Conservation (phyloP, 2,888 invertebrate species). For the Chromoteleia sp. region DNA sequence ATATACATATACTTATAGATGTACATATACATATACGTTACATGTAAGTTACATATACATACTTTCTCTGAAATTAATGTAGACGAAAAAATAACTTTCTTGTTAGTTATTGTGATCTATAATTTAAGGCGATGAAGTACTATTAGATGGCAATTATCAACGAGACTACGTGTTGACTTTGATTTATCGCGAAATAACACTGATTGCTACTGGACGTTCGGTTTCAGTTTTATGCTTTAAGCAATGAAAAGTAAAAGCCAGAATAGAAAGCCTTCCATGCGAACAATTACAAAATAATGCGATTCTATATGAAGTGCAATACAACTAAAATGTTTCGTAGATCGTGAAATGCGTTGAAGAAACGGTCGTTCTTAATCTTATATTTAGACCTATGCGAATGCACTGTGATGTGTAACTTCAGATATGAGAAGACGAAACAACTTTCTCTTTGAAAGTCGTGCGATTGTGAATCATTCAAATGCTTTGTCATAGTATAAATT, state of each 20-base stretch:
- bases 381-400: constrained; percentile 40
- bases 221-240: constrained; percentile 44
- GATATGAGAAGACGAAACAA: constrained; percentile 34
- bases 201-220: background rate
- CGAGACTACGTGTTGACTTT: constrained; percentile 15
- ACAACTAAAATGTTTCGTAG: constrained; percentile 29
- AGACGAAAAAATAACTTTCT: constrained; percentile 19
- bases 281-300: constrained; percentile 58
- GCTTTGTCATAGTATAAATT: constrained; percentile 16
- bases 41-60: no score
- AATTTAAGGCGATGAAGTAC: constrained; percentile 2
- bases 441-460: constrained; percentile 61
- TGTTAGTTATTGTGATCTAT: constrained; percentile 6
- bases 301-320: constrained; percentile 29
- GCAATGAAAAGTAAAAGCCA: constrained; percentile 53
- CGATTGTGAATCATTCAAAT: constrained; percentile 20
- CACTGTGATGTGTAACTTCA: constrained; percentile 30
- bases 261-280: constrained; percentile 50
- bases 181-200: constrained; percentile 23
- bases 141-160: constrained; percentile 10
- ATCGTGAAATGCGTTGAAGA: constrained; percentile 43
- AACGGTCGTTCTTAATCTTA: constrained; percentile 39
- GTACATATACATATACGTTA: no score
- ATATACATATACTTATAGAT: no score
- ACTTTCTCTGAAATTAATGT: constrained; percentile 15